Evolutionary conservation across 2,888 invertebrate genomes (phyloP).

Genomic region (Volucella zonaria): DNA sequence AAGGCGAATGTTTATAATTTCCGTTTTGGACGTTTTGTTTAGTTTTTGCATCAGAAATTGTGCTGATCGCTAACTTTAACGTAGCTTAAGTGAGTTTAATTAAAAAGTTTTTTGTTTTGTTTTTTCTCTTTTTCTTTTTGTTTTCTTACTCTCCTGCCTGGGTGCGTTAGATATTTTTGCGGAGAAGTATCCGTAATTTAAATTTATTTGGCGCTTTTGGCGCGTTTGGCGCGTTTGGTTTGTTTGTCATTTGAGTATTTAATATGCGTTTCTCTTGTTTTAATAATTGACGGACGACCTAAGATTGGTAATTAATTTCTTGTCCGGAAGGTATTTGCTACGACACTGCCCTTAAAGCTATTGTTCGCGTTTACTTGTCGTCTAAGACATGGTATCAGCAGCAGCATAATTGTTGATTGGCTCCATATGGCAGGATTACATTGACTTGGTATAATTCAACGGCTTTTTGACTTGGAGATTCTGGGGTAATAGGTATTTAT

Average conservation of each 20-base stretch:
- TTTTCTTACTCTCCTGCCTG: not conserved
- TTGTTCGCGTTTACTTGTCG: too few species aligned
- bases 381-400: too few species aligned
- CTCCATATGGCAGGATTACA: too few species aligned
- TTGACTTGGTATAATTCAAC: too few species aligned
- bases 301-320: not conserved
- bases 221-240: slow-evolving; percentile 8
- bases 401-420: too few species aligned
- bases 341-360: too few species aligned
- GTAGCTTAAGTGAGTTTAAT: slow-evolving; percentile 46
- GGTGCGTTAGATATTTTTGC: slow-evolving; percentile 3
- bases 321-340: too few species aligned
- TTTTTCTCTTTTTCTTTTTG: not conserved
- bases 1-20: slow-evolving; percentile 46
- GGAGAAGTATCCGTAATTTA: not conserved
- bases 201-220: slow-evolving; percentile 41
- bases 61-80: slow-evolving; percentile 37
- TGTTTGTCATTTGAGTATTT: slow-evolving; percentile 52
- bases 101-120: slow-evolving; percentile 37
- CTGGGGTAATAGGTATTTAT: too few species aligned
- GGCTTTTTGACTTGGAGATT: too few species aligned
- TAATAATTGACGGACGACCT: not conserved
- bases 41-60: slow-evolving; percentile 56
- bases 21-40: slow-evolving; percentile 49
- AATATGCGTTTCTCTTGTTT: slow-evolving; percentile 11